A percentile compares a stretch with the other conserved stretches of the same genome.
Evolutionary conservation across 92 coral and sea anemone species (phyloP).

Genomic region (Plumapathes pennacea): DNA sequence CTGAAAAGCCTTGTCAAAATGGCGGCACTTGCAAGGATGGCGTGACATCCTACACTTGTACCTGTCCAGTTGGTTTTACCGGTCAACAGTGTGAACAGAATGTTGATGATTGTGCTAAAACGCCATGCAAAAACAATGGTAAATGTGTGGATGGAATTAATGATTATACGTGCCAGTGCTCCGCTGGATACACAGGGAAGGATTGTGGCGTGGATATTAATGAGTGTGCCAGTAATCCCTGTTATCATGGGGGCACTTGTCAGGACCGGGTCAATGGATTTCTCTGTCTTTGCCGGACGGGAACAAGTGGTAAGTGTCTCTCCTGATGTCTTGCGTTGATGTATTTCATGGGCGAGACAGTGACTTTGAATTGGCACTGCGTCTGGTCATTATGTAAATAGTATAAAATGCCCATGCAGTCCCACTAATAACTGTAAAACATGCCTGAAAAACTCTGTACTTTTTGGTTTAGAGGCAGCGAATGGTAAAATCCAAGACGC

Average conservation of each 20-base stretch:
- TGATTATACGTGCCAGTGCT: constrained; percentile 57
- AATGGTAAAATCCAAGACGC: too few species aligned
- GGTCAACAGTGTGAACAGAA: constrained; percentile 52
- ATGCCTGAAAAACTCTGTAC: too few species aligned
- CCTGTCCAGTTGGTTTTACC: constrained; percentile 60
- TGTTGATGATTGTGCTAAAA: constrained; percentile 54
- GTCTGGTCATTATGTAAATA: too few species aligned
- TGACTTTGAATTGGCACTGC: too few species aligned
- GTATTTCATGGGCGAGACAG: too few species aligned
- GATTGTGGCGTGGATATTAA: constrained; percentile 55
- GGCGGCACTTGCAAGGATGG: constrained; percentile 71
- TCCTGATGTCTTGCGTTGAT: too few species aligned
- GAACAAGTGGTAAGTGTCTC: constrained; percentile 60
- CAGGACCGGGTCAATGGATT: constrained; percentile 57
- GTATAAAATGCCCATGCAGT: too few species aligned
- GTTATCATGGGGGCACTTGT: constrained; percentile 73
- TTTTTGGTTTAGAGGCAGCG: too few species aligned
- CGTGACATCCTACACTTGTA: constrained; percentile 41
- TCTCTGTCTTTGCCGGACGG: constrained; percentile 56
- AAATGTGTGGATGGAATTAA: constrained; percentile 68
- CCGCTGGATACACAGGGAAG: constrained; percentile 65
- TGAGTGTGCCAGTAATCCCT: constrained; percentile 72
- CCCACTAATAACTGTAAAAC: too few species aligned
- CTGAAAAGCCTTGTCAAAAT: constrained; percentile 57
- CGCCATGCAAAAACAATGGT: constrained; percentile 67